These are phyloP conservation scores for Xiphorhynchus elegans DNA, from an alignment of 2,113 vertebrate genomes.

Conservation along the genomic window DNA sequence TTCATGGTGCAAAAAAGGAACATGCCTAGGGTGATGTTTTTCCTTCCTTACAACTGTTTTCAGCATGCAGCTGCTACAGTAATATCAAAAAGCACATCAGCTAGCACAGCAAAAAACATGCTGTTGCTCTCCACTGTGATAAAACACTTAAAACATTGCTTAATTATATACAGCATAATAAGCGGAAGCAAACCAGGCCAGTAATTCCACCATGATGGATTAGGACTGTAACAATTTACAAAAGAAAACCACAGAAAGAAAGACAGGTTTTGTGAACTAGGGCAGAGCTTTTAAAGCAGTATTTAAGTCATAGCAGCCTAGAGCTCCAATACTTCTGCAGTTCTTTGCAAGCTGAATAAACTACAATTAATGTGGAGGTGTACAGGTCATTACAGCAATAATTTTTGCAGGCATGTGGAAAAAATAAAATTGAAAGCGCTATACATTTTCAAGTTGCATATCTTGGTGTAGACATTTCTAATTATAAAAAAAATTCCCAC, in stretches of 20 bases:
- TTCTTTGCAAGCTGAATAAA: neutral
- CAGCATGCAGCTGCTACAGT: conserved; percentile 39
- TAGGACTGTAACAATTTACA: neutral
- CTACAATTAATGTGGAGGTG: neutral
- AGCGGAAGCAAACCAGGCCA: conserved; percentile 21
- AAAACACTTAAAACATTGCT: conserved; percentile 28
- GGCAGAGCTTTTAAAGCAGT: neutral
- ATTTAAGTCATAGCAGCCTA: neutral
- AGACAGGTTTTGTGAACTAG: neutral
- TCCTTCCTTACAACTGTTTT: conserved; percentile 31
- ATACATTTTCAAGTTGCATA: neutral
- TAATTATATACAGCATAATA: conserved; percentile 35
- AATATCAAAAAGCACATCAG: conserved; percentile 53
- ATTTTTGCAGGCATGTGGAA: neutral
- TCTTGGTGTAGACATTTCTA: neutral
- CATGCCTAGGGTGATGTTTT: conserved; percentile 12
- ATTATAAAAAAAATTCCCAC: neutral
- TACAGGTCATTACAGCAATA: neutral
- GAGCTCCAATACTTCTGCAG: neutral
- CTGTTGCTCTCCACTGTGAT: conserved; percentile 14
- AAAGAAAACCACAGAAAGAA: neutral
- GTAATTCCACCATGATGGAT: conserved; percentile 5
- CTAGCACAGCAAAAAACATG: conserved; percentile 40
- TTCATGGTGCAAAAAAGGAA: neutral
- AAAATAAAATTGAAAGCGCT: neutral